Percentiles rank a stretch among this genome's conserved stretches.
Evolutionary conservation across 1,140 invertebrate genomes (phyloP).

Genomic region (Hesperophylax magnus): DNA sequence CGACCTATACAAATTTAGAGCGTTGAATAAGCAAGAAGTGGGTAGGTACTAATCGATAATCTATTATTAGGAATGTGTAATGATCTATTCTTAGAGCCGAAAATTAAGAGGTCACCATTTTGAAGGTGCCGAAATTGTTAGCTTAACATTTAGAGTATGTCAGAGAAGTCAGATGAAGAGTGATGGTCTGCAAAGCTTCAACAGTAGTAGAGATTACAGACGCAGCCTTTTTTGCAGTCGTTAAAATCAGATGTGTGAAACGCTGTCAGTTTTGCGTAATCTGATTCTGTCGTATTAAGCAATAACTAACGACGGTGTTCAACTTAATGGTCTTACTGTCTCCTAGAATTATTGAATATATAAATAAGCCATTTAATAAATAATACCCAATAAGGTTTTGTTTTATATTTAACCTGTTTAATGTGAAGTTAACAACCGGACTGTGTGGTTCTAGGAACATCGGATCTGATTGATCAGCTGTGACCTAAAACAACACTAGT

Average conservation of each 20-base stretch:
- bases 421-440: background rate
- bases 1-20: no score
- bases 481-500: constrained; percentile 51
- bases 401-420: constrained; percentile 14
- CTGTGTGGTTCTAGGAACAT: background rate
- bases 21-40: no score
- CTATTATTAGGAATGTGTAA: no score
- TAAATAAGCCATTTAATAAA: background rate
- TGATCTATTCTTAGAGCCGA: no score
- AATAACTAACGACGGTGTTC: background rate
- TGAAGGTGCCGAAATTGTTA: no score
- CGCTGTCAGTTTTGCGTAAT: constrained; percentile 1
- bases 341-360: background rate
- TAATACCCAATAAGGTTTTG: constrained; percentile 4
- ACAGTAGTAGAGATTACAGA: background rate
- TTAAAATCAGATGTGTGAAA: constrained; percentile 9
- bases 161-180: no score
- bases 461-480: constrained; percentile 53
- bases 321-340: background rate
- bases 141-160: no score
- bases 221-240: background rate
- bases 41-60: no score
- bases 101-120: no score
- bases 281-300: background rate
- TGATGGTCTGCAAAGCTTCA: no score